Evolutionary conservation across 2,888 invertebrate species (phyloP).

Genomic region (Argyra leucocephala): DNA sequence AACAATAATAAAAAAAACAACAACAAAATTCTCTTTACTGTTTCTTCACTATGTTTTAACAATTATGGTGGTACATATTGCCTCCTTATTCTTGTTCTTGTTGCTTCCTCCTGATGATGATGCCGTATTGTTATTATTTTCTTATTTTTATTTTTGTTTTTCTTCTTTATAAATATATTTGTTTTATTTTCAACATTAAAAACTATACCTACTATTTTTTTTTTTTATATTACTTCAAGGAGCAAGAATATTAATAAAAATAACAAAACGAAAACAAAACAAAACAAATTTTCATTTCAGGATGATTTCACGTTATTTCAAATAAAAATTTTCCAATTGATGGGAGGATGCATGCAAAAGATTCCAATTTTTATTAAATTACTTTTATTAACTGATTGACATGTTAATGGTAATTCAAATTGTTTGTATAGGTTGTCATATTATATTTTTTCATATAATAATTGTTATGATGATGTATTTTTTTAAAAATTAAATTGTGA

Average conservation of each 20-base stretch:
- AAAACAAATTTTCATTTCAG: neutral
- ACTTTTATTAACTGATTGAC: no score
- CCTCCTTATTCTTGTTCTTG: neutral
- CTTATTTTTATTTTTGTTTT: neutral
- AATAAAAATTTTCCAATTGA: neutral
- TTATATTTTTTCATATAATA: no score
- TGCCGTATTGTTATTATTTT: neutral
- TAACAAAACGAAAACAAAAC: neutral
- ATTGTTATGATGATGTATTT: no score
- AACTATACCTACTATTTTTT: slow-evolving; percentile 1
- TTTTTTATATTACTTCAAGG: neutral
- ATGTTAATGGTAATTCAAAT: no score
- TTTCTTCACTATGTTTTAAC: neutral
- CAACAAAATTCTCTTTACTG: no score
- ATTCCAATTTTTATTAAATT: no score
- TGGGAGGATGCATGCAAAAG: no score
- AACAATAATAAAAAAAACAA: neutral
- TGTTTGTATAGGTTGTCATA: no score
- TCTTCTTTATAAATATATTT: neutral
- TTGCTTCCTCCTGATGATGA: neutral
- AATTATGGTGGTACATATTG: neutral
- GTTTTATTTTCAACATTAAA: neutral
- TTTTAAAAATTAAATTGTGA: no score
- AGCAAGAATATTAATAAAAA: neutral
- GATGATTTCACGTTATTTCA: neutral